phyloP scores from a whole-genome alignment of 1,140 invertebrate genomes.

The Sminthurides bifidus region DNA sequence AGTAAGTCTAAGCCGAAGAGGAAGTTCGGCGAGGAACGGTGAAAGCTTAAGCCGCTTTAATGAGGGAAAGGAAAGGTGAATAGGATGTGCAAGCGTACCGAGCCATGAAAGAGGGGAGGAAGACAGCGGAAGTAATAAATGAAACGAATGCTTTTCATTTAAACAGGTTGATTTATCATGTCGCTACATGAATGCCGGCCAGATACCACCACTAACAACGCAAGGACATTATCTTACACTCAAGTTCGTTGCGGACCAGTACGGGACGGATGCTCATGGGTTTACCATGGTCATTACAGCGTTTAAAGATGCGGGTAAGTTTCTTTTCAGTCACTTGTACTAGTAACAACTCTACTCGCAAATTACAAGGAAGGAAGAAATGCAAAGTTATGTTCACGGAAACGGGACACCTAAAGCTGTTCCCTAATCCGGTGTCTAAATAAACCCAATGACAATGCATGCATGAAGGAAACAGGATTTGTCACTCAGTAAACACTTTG shows the following conservation, averaged over 20 bases:
- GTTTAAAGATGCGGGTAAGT: constrained; percentile 83
- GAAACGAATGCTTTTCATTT: not conserved
- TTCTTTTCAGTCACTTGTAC: constrained; percentile 10
- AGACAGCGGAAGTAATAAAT: not conserved
- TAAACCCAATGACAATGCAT: not conserved
- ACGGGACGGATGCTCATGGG: constrained; percentile 78
- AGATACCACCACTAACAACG: constrained; percentile 74
- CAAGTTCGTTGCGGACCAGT: constrained; percentile 73
- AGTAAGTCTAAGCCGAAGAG: no score
- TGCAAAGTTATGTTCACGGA: not conserved
- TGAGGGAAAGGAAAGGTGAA: not conserved
- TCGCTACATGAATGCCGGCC: constrained; percentile 65
- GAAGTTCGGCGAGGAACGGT: not conserved
- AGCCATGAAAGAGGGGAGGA: not conserved
- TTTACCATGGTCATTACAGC: constrained; percentile 87
- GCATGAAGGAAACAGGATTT: not conserved
- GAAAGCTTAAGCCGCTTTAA: not conserved
- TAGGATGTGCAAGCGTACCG: not conserved
- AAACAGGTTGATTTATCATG: constrained; percentile 75
- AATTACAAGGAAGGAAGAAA: not conserved
- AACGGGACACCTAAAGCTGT: not conserved
- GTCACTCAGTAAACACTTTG: no score
- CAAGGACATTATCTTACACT: constrained; percentile 72
- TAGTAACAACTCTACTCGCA: not conserved
- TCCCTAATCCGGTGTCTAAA: not conserved